These are phyloP conservation scores for Tachysurus vachellii DNA, from an alignment of 2,113 vertebrate genomes.

Conservation along the genomic window DNA sequence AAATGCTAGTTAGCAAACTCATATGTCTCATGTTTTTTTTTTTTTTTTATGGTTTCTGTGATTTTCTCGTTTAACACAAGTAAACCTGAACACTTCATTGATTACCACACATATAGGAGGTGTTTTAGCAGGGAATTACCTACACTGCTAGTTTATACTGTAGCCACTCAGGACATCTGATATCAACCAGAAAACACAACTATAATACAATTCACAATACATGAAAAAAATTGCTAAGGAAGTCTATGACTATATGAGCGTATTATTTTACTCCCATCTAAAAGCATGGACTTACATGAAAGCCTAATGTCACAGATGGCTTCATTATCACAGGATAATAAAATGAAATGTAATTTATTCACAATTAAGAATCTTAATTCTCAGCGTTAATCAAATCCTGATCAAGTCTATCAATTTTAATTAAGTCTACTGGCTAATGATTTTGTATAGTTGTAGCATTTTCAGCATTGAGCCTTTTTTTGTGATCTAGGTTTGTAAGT, in stretches of 20 bases:
- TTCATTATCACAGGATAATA: slow-evolving; percentile 7
- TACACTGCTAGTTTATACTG: neutral
- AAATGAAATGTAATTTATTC: neutral
- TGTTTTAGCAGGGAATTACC: neutral
- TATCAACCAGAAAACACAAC: neutral
- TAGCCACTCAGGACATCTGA: neutral
- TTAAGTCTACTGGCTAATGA: slow-evolving; percentile 14
- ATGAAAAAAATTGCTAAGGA: neutral
- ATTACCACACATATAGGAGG: neutral
- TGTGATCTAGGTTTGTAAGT: neutral
- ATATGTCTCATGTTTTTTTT: neutral
- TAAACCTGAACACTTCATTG: neutral
- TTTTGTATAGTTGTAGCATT: neutral
- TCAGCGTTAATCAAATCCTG: slow-evolving; percentile 7
- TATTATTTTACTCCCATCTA: neutral
- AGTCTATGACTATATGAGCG: neutral
- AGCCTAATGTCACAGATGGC: neutral
- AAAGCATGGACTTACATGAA: neutral
- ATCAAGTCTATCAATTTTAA: slow-evolving; percentile 21
- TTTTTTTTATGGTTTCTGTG: neutral
- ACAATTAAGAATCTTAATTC: neutral
- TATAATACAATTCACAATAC: neutral
- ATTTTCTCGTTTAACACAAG: neutral
- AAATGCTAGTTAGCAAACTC: neutral
- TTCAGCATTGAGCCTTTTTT: neutral